Base-by-base conservation (phyloP, 92 coral and sea anemone genomes). In the Ricordea florida region DNA sequence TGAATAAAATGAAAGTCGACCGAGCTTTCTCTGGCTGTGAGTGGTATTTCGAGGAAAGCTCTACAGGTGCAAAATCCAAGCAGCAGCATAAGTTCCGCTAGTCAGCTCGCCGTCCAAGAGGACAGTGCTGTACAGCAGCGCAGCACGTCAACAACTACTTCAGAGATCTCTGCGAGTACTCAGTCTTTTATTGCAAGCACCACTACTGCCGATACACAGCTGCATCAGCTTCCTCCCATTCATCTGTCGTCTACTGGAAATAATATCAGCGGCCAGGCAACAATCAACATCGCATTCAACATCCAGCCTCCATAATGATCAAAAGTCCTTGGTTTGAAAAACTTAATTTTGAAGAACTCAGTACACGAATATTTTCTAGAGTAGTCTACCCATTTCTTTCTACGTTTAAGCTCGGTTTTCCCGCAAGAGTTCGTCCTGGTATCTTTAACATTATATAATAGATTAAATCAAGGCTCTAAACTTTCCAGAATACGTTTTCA, bases 221-320 rank as follows among this genome's bases (percentile, higher is more conserved):
- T 1, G 43, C 38, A 37, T 30, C 67, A 34, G 67, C 20, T 33
- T 60, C 67, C 67, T 30, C 67, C 33, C 42, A 33, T 60, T 10
- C 15, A 60, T 60, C 38, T 60, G 22, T 60, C 67, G 42, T 42
- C 41, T 26, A 62, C 38, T 62, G 70, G 52, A 62, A 62, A 62
- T 62, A 62, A 62, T 46, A 46, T 62, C 41, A 62, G 70, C 26
- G 48, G 48, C 41, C 70, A 62, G 45, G 70, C 70, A 31, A 62
- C 70, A 42, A 38, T 62, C 20, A 62, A 62, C 45, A 38, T 62
- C 50, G 38, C 50, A 35, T 62, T 62, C 32, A 62, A 62, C 48
- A 43, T 16, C 50, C n/a, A 43, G 20, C n/a, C 50, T 0, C 50
- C n/a, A n/a, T n/a, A n/a, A n/a, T n/a, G n/a, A n/a, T n/a, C n/a